Base-by-base conservation (phyloP, 2,888 invertebrate genomes). In the Drosophila ezoana region DNA sequence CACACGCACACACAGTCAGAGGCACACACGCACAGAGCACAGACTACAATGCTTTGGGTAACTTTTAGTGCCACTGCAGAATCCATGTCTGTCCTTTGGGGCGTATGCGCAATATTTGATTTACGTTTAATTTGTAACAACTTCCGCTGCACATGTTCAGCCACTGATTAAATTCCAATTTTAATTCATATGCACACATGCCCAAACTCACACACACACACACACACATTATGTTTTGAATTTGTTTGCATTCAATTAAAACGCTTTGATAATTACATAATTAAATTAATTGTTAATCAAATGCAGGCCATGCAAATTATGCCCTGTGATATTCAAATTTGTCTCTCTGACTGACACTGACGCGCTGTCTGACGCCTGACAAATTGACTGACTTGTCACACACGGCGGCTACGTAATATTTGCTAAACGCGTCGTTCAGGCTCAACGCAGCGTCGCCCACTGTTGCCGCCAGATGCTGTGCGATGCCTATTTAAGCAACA, bases 381-480 rank as follows among this genome's bases (percentile, higher is more conserved):
- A 9, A 32, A 33, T 43, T 48, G 23, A 40, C 64, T 44, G 32
- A 16, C 38, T 43, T 62, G 71, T 57, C 49, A 54, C 57, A 51
- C 69, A 47, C 69, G 72, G 28, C 72, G 67, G 35, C 16, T 57
- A 43, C 57, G 73, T n/a, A 43, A 53, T 68, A 16, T 51, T 13
- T 10, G 14, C 37, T 41, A 23, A 54, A 57, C 49, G 48, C 53
- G 54, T 72, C 57, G 18, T 41, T 61, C 72, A 53, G 65, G 67
- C 62, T 61, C 66, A 70, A 69, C 66, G 72, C 49, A 79, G 43
- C 72, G 70, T 76, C 70, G 79, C 61, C 87, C 68, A 88, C 87
- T 84, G 83, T 77, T 75, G 67, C 75, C 65, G 67, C 63, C 47
- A 57, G 83, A 72, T 88, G 86, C 83, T 80, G 72, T 67, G 63